These are phyloP conservation scores for Drosophila tani DNA, from an alignment of 1,140 invertebrate species.

Conservation along the genomic window DNA sequence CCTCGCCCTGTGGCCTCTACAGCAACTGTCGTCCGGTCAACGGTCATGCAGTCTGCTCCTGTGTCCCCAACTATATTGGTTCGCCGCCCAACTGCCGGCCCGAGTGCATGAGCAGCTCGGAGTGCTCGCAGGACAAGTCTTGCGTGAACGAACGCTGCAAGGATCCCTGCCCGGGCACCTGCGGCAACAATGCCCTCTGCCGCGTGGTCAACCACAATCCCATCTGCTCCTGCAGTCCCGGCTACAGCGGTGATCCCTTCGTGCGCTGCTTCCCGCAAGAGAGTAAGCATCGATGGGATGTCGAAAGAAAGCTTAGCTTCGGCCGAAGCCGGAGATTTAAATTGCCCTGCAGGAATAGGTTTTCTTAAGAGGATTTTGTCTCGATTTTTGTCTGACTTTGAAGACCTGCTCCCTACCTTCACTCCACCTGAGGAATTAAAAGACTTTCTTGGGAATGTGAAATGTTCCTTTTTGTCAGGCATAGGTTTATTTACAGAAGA, in stretches of 20 bases:
- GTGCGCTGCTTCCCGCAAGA: slow-evolving; percentile 87
- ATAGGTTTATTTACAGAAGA: no score
- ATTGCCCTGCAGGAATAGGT: slow-evolving; percentile 26
- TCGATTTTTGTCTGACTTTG: not conserved
- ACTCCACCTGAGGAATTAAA: no score
- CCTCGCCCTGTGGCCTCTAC: slow-evolving; percentile 90
- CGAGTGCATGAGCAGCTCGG: slow-evolving; percentile 91
- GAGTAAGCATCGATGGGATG: slow-evolving; percentile 85
- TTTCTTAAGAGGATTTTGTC: not conserved
- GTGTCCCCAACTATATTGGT: slow-evolving; percentile 88
- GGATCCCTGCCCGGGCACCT: slow-evolving; percentile 91
- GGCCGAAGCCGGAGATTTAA: slow-evolving; percentile 33
- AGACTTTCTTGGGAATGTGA: no score
- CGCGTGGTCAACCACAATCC: slow-evolving; percentile 91
- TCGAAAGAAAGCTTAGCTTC: slow-evolving; percentile 9
- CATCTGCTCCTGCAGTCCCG: slow-evolving; percentile 90
- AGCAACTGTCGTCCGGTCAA: slow-evolving; percentile 89
- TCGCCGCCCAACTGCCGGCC: slow-evolving; percentile 90
- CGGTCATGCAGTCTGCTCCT: slow-evolving; percentile 90
- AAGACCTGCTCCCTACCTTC: no score
- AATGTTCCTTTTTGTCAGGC: no score
- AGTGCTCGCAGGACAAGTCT: slow-evolving; percentile 89
- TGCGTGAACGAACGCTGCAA: slow-evolving; percentile 91
- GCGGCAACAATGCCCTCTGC: slow-evolving; percentile 90
- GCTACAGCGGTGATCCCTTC: slow-evolving; percentile 91